Base-by-base conservation (phyloP, 2,888 invertebrate genomes). In the Autographa pulchrina region DNA sequence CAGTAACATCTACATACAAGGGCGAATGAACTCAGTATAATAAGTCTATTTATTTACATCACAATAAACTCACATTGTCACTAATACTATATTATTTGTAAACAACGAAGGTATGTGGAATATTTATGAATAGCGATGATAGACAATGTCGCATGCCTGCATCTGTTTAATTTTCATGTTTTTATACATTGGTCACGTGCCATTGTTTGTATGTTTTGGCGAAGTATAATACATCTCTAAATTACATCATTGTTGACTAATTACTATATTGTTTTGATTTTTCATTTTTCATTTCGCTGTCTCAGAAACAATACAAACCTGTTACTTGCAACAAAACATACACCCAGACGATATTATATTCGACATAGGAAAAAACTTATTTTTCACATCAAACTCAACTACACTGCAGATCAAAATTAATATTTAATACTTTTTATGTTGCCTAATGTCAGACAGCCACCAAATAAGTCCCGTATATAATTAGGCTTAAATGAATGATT, bases 21-120 rank as follows among this genome's bases (percentile, higher is more conserved):
- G 88, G 90, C 84, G 86, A 92, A 91, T 85, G 91, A 92, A 90
- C 92, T 86, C 84, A 18, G 80, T 74, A 92, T 91, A 92, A 91
- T 90, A 89, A 86, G 77, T 65, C 76, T 72, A 90, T 92, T 91
- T 88, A 89, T 89, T 90, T 90, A 71, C 58, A 86, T 82, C 87
- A 88, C 87, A 88, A 88, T 86, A 84, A 83, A 80, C 83, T 84
- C 83, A 85, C 84, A 83, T 35, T 35, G 35, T 35, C 81, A 83
- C 81, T 75, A 85, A 86, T 84, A 85, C 81, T 84, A 82, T 82
- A 81, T 72, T 87, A 85, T 87, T 86, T 87, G 81, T 86, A 86
- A 89, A 89, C 84, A 84, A 73, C 62, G 64, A 72, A 70, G 72
- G 72, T 75, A 61, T 74, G 77, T 58, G 32, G 58, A 41, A 41